Base-by-base conservation (phyloP, 1,140 invertebrate genomes). In the Procambarus virginalis region DNA sequence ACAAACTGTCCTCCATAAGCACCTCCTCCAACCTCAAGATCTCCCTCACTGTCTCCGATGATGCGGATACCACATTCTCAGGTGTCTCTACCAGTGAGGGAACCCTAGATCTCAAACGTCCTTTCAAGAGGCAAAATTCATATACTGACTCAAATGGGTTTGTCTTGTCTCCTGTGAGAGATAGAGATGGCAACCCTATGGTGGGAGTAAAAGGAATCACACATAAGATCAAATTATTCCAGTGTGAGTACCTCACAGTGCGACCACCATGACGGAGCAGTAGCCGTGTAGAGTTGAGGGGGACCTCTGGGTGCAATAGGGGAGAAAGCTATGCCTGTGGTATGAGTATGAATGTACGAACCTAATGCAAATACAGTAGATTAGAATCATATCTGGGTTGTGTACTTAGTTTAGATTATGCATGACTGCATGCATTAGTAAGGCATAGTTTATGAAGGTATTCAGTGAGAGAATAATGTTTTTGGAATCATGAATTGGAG, bases 111-210 rank as follows among this genome's bases (percentile, higher is more conserved):
- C 73, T 81, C 22, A 2, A 4, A 64, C 60, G 60, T 34, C 80
- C 82, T n/a, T 84, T 84, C 88, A 89, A 46, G 81, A 77, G 88
- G 10, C 88, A 89, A 55, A 89, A 89, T 12, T 89, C 88, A 34
- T 46, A 48, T 14, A 89, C 88, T 60, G 88, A 89, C 55, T 34
- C 51, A 5, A 20, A 64, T 2, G 88, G 88, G 51, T 89, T 89
- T 58, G 88, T 89, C 73, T 73, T 89, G 46, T 89, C 88, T 70
- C 88, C 88, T 20, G 55, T 17, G 45, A 84, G 88, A 79, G 88
- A 89, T 58, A 84, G 45, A 78, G 60, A 89, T 34, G 88, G 88
- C 45, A 84, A 22, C n/a, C 81, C 60, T 9, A 79, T 89, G 81
- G 88, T 89, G 10, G 88, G 88, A 60, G 81, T 78, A 55, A 89